A percentile compares a stretch with the other conserved stretches of the same genome.
These are phyloP conservation scores for Temnothorax unifasciatus DNA, from an alignment of 2,888 invertebrate genomes.

Conservation along the genomic window DNA sequence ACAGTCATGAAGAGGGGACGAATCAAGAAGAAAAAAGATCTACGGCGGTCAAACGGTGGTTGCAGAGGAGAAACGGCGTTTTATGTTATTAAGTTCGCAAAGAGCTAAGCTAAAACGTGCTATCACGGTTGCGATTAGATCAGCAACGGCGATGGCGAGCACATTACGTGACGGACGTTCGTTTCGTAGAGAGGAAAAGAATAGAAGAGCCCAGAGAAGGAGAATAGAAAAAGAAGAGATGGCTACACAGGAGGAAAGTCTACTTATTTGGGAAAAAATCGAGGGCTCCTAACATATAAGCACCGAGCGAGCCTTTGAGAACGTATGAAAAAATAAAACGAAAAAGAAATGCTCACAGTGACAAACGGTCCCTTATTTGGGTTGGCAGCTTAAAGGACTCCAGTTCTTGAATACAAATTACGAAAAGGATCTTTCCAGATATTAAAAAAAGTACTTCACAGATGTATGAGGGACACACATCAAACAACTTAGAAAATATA, in stretches of 20 bases:
- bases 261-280: neutral
- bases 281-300: neutral
- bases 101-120: slow-evolving; percentile 33
- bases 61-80: slow-evolving; percentile 19
- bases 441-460: neutral
- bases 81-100: slow-evolving; percentile 41
- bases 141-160: slow-evolving; percentile 11
- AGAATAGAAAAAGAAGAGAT: neutral
- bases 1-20: neutral
- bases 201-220: neutral
- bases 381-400: neutral
- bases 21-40: neutral
- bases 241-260: neutral
- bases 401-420: neutral
- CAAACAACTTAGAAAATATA: neutral
- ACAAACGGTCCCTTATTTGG: neutral
- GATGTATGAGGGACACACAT: neutral
- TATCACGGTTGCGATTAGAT: slow-evolving; percentile 36
- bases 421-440: neutral
- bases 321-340: neutral
- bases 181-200: neutral
- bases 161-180: neutral
- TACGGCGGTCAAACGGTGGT: neutral
- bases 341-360: neutral
- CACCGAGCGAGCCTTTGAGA: neutral